Evolutionary conservation across 2,113 vertebrate species (phyloP).

Genomic region (Tympanuchus pallidicinctus): DNA sequence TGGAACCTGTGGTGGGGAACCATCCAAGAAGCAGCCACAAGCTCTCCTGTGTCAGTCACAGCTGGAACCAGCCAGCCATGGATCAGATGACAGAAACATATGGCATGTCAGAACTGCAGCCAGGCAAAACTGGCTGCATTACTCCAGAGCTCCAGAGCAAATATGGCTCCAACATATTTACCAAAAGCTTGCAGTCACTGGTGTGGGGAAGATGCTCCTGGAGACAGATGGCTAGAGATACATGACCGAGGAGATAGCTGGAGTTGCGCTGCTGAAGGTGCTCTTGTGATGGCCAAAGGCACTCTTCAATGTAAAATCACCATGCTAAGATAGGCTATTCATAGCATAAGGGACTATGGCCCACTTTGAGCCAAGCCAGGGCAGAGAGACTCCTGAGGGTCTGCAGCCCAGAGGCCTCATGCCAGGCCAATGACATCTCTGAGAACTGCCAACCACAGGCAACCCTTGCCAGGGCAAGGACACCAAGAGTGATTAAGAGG

Average conservation of each 20-base stretch:
- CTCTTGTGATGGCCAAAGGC: not conserved
- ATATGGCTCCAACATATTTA: too few species aligned
- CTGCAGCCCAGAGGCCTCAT: not conserved
- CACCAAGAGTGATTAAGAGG: not conserved
- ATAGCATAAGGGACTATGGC: fast-evolving
- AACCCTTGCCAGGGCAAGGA: not conserved
- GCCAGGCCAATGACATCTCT: fast-evolving
- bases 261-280: not conserved
- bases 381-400: not conserved
- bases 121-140: not conserved
- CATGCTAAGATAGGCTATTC: fast-evolving
- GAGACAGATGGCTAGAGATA: not conserved
- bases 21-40: not conserved
- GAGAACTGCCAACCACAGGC: not conserved
- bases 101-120: fast-evolving
- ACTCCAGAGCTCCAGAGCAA: not conserved
- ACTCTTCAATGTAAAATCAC: not conserved
- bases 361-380: not conserved
- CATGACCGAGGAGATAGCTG: fast-evolving
- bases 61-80: not conserved
- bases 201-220: not conserved
- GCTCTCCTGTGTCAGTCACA: not conserved
- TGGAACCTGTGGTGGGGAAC: not conserved
- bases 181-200: not conserved
- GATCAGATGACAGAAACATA: not conserved